Evolutionary conservation across 2,113 vertebrate species (phyloP).

Genomic region (Calonectris borealis): DNA sequence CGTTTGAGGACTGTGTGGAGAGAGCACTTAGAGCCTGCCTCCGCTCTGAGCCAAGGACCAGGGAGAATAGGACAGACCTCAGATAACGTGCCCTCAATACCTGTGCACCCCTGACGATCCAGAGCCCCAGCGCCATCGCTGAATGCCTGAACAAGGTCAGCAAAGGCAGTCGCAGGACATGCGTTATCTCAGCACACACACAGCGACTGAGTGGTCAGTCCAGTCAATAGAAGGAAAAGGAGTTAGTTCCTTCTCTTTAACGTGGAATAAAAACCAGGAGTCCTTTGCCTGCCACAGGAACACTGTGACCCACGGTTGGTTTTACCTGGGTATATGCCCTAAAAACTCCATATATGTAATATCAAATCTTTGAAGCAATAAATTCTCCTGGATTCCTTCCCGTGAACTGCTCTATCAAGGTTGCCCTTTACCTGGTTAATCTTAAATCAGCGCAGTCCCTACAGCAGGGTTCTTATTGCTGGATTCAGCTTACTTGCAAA

Average conservation of each 20-base stretch:
- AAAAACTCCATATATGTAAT: conserved; percentile 56
- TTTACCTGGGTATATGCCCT: conserved; percentile 12
- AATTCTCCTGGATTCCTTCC: conserved; percentile 60
- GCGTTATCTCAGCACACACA: not conserved
- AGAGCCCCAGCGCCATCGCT: not conserved
- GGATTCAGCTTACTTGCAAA: not conserved
- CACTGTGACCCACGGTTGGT: not conserved
- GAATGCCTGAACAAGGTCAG: not conserved
- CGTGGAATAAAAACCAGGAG: not conserved
- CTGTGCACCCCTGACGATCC: not conserved
- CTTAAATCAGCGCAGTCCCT: conserved; percentile 49
- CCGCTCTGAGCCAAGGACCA: not conserved
- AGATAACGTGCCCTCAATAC: not conserved
- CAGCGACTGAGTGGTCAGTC: not conserved
- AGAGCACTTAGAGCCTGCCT: not conserved
- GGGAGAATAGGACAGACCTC: not conserved
- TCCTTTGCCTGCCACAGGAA: not conserved
- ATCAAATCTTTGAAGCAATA: conserved; percentile 68
- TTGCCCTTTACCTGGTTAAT: conserved; percentile 69
- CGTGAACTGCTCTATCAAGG: conserved; percentile 40
- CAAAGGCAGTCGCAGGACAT: not conserved
- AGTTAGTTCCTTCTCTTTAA: not conserved
- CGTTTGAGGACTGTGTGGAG: not conserved
- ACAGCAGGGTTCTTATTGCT: not conserved
- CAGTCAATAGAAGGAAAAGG: not conserved